phyloP scores from a whole-genome alignment of 2,888 invertebrate genomes.

The Mythimna loreyi region DNA sequence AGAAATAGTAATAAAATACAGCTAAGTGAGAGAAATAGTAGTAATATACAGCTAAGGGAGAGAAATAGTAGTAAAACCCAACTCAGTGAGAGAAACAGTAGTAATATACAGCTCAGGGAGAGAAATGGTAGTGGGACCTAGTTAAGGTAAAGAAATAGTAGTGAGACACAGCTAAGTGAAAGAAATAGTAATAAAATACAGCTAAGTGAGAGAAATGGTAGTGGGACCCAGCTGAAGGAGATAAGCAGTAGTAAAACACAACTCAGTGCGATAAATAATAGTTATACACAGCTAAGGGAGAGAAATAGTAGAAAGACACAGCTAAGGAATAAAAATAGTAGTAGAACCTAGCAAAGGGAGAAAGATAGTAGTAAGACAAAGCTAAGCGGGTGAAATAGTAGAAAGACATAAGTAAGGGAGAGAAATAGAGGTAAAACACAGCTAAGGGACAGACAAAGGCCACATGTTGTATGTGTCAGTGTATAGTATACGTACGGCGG shows the following conservation, averaged over 20 bases:
- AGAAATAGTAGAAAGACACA: neutral
- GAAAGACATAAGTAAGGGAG: neutral
- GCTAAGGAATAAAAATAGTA: neutral
- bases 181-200: neutral
- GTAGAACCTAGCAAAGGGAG: neutral
- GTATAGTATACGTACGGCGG: conserved; percentile 80
- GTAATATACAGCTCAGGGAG: neutral
- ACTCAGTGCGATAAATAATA: too few species aligned
- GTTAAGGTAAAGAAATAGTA: neutral
- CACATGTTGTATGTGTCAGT: neutral
- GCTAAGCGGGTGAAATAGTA: neutral
- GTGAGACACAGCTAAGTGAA: neutral
- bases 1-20: neutral
- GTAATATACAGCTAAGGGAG: neutral
- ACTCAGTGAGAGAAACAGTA: neutral
- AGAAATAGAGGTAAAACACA: neutral
- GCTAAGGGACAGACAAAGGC: too few species aligned
- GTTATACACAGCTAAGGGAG: neutral
- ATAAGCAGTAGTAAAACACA: neutral
- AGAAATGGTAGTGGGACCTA: neutral
- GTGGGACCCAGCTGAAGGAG: neutral
- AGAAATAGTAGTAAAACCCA: neutral
- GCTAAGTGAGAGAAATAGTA: neutral
- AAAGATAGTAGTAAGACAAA: neutral
- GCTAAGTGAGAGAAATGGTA: neutral